Evolutionary conservation across 1,140 invertebrate species (phyloP).

Genomic region (Nixonia krombeini): DNA sequence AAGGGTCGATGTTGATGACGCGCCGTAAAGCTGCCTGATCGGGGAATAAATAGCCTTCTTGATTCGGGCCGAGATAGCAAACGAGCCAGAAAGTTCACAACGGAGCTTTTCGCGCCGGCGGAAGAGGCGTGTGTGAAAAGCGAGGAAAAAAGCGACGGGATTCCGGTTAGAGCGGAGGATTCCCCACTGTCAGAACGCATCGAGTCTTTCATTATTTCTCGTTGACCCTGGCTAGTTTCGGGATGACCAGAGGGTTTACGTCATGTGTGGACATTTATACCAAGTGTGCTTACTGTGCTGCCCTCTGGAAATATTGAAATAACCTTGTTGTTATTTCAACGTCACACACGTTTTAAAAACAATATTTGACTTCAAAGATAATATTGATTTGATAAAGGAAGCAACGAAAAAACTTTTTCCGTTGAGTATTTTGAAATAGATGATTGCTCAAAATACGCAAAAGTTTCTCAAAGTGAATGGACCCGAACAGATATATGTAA

Average conservation of each 20-base stretch:
- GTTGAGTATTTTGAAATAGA: too few species aligned
- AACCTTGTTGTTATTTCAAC: too few species aligned
- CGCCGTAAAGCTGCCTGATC: constrained; percentile 38
- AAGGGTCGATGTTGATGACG: constrained; percentile 38
- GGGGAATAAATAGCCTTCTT: constrained; percentile 47
- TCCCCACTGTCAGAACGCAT: constrained; percentile 59
- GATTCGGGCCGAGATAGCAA: constrained; percentile 43
- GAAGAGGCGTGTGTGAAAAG: constrained; percentile 46
- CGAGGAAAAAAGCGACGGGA: constrained; percentile 49
- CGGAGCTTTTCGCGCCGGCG: constrained; percentile 20
- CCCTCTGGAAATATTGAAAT: too few species aligned
- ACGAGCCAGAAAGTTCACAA: constrained; percentile 37
- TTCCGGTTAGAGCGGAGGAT: constrained; percentile 50
- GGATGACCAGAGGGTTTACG: background rate
- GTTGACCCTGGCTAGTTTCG: constrained; percentile 47
- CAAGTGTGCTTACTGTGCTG: too few species aligned
- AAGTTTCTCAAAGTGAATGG: too few species aligned
- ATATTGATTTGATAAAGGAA: too few species aligned
- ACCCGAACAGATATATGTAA: too few species aligned
- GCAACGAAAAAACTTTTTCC: too few species aligned
- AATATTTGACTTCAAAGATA: too few species aligned
- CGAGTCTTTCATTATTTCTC: constrained; percentile 54
- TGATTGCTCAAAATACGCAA: too few species aligned
- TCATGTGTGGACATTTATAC: constrained; percentile 5
- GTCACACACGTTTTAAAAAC: too few species aligned